phyloP scores from a whole-genome alignment of 2,888 invertebrate species.

The Platycheirus albimanus region DNA sequence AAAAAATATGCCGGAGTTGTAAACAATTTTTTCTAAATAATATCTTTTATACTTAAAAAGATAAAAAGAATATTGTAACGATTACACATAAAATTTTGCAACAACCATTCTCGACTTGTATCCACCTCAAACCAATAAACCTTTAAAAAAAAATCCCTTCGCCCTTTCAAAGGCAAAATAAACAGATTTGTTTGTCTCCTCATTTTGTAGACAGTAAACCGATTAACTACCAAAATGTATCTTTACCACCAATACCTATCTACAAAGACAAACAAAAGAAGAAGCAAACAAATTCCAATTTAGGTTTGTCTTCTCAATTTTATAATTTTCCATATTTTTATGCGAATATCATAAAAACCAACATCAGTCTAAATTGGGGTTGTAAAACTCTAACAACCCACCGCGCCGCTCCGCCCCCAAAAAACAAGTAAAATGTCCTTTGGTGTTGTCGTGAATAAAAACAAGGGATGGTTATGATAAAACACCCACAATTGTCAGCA shows the following conservation, averaged over 20 bases:
- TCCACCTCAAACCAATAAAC: too few relatives aligned
- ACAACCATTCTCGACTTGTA: too few relatives aligned
- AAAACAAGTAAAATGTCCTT: background rate
- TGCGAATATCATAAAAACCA: conserved; percentile 65
- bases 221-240: conserved; percentile 29
- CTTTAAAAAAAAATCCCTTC: too few relatives aligned
- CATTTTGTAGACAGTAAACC: conserved; percentile 42
- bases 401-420: too few relatives aligned
- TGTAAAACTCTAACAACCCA: conserved; percentile 66
- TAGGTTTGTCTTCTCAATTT: conserved; percentile 56
- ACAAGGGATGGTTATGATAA: conserved; percentile 5
- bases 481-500: conserved; percentile 36
- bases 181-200: conserved; percentile 41
- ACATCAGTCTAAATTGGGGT: conserved; percentile 71
- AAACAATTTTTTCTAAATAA: too few relatives aligned
- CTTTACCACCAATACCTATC: background rate
- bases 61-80: too few relatives aligned
- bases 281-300: conserved; percentile 54
- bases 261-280: background rate
- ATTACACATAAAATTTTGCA: too few relatives aligned
- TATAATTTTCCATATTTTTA: conserved; percentile 74
- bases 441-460: background rate
- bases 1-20: too few relatives aligned
- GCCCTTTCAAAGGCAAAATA: background rate
- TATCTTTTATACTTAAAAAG: too few relatives aligned